Conservation (phyloP, 2,888 invertebrate species). For the Tetropium fuscum region DNA sequence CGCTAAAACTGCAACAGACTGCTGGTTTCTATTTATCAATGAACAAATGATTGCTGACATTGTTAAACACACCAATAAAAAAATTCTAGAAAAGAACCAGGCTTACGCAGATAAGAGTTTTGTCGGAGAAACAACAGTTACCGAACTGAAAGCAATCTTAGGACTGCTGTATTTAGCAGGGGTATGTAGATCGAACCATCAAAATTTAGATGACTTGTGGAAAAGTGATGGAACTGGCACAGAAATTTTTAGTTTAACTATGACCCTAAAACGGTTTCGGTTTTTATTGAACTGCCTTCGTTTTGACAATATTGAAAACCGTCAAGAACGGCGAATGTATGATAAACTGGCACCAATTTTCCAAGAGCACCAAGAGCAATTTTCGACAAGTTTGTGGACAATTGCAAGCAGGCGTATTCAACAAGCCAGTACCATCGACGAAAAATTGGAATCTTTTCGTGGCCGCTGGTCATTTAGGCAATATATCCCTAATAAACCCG, state of each 20-base stretch:
- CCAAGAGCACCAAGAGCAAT: too few relatives aligned
- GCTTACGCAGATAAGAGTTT: too few relatives aligned
- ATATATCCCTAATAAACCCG: constrained; percentile 3
- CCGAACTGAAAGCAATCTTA: constrained; percentile 20
- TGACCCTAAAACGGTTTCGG: not conserved
- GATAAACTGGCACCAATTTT: not conserved
- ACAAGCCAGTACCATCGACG: constrained; percentile 4
- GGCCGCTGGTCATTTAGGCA: constrained; percentile 10
- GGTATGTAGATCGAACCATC: constrained; percentile 3
- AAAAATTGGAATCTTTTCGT: constrained; percentile 11
- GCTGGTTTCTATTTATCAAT: too few relatives aligned
- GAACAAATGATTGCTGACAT: too few relatives aligned
- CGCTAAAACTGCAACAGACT: too few relatives aligned
- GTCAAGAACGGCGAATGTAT: not conserved
- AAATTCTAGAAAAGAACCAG: too few relatives aligned
- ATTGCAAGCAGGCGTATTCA: constrained; percentile 8
- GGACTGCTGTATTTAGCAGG: constrained; percentile 18
- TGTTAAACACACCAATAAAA: too few relatives aligned
- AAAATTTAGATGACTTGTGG: constrained; percentile 18
- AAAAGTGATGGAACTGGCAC: constrained; percentile 3
- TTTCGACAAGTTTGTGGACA: constrained; percentile 1
- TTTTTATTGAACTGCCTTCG: constrained; percentile 7
- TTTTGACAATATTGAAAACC: constrained; percentile 2
- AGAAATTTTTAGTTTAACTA: constrained; percentile 4
- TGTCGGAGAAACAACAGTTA: too few relatives aligned